phyloP scores from a whole-genome alignment of 2,113 vertebrate species.

The Phylloscopus whistleri region DNA sequence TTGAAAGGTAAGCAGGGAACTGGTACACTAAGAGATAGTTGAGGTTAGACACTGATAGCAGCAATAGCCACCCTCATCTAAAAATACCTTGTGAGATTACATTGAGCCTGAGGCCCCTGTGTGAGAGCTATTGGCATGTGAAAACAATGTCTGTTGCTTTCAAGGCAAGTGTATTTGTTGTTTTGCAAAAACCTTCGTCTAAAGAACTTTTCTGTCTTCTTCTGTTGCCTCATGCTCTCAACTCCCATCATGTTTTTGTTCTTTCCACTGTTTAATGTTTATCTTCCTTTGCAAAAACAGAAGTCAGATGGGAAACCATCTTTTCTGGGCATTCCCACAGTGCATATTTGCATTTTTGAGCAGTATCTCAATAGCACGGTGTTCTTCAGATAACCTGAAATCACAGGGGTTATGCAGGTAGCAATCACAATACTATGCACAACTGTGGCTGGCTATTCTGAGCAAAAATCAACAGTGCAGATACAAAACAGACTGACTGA shows the following conservation, averaged over 20 bases:
- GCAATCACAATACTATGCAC: not conserved
- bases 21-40: not conserved
- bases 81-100: constrained; percentile 33
- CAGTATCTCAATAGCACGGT: not conserved
- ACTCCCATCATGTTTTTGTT: constrained; percentile 7
- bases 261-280: constrained; percentile 23
- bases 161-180: not conserved
- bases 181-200: not conserved
- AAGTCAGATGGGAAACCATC: constrained; percentile 5
- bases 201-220: not conserved
- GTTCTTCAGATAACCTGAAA: constrained; percentile 48
- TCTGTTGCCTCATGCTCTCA: not conserved
- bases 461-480: not conserved
- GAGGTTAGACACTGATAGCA: constrained; percentile 36
- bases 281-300: constrained; percentile 27
- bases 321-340: constrained; percentile 51
- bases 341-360: constrained; percentile 53
- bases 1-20: constrained; percentile 33
- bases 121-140: not conserved
- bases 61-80: constrained; percentile 22
- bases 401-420: constrained; percentile 36
- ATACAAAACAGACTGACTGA: not conserved
- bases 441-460: not conserved
- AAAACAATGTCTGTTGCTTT: constrained; percentile 24
- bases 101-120: not conserved